Evolutionary conservation across 1,140 invertebrate genomes (phyloP).

Genomic region (Apis cerana): DNA sequence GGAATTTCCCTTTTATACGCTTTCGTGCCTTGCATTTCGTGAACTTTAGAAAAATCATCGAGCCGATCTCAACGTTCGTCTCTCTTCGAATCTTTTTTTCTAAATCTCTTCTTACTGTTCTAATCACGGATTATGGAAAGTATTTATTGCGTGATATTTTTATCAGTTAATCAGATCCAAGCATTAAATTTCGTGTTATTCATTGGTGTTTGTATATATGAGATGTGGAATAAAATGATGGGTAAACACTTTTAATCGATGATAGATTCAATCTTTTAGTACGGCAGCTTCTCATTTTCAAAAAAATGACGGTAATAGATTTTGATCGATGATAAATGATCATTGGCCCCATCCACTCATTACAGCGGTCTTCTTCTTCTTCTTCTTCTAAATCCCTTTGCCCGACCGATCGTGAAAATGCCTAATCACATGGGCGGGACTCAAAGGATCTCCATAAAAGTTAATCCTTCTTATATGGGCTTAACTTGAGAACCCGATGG

Average conservation of each 20-base stretch:
- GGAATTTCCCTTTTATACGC: conserved; percentile 35
- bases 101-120: too few species aligned
- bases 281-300: background rate
- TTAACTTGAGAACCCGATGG: conserved; percentile 29
- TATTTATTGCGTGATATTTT: too few species aligned
- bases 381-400: background rate
- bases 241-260: background rate
- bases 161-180: too few species aligned
- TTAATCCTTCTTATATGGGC: conserved; percentile 48
- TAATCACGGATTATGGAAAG: too few species aligned
- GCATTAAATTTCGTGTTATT: too few species aligned
- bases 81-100: too few species aligned
- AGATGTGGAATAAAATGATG: background rate
- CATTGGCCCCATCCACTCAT: background rate
- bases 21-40: background rate
- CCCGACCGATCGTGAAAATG: conserved; percentile 4
- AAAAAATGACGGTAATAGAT: background rate
- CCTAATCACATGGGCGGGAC: conserved; percentile 44
- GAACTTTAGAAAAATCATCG: conserved; percentile 12
- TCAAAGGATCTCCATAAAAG: conserved; percentile 23
- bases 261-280: background rate
- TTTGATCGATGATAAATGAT: background rate
- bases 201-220: too few species aligned
- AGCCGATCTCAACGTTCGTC: too few species aligned
- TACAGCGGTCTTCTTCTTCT: background rate